Evolutionary conservation across 2,888 invertebrate species (phyloP).

Genomic region (Gastracanthus pulcherrimus): DNA sequence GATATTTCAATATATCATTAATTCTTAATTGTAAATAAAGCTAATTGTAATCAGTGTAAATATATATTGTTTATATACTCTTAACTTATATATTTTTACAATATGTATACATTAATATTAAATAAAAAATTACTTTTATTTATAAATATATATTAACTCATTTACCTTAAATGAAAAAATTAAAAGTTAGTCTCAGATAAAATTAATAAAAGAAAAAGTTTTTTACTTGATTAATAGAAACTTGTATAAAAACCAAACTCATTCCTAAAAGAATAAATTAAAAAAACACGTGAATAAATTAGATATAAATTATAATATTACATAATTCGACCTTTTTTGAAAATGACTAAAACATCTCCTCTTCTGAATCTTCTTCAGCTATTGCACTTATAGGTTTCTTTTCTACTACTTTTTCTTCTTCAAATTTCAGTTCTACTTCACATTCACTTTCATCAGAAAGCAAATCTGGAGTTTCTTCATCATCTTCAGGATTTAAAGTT

Average conservation of each 20-base stretch:
- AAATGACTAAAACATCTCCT: conserved; percentile 33
- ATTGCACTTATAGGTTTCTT: not conserved
- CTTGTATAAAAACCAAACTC: not conserved
- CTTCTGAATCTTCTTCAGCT: conserved; percentile 32
- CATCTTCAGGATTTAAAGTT: conserved; percentile 11
- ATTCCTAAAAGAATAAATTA: not conserved
- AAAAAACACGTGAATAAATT: not conserved
- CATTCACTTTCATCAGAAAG: conserved; percentile 51
- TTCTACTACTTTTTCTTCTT: conserved; percentile 41
- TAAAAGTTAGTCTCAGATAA: too few relatives aligned
- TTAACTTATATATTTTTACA: not conserved
- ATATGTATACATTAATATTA: not conserved
- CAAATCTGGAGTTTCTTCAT: conserved; percentile 55
- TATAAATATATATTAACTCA: not conserved
- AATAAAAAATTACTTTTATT: not conserved
- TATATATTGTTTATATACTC: not conserved
- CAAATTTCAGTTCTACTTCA: conserved; percentile 44
- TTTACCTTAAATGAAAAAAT: not conserved
- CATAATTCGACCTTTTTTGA: not conserved
- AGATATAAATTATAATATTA: not conserved
- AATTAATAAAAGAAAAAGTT: too few relatives aligned
- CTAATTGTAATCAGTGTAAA: not conserved
- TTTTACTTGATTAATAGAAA: too few relatives aligned
- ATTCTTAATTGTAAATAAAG: conserved; percentile 27
- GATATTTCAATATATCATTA: conserved; percentile 9